Conservation (phyloP, 2,888 invertebrate genomes). For the Ophonus ardosiacus region DNA sequence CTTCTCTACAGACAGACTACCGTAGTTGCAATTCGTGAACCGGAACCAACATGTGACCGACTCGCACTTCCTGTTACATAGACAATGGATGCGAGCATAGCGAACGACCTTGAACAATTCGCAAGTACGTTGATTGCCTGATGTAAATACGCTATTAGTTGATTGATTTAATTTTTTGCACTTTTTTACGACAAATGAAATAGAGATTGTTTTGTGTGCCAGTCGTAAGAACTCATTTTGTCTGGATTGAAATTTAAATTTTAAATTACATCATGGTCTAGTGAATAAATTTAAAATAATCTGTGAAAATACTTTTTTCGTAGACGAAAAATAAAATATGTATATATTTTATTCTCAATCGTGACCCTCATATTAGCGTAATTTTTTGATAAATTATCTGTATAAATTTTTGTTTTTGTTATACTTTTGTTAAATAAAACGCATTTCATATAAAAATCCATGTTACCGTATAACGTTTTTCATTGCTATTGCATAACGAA, state of each 20-base stretch:
- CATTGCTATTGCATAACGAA: not conserved
- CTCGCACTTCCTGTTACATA: constrained; percentile 38
- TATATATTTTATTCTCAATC: no score
- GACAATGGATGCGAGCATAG: constrained; percentile 3
- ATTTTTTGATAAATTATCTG: no score
- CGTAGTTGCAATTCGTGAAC: constrained; percentile 31
- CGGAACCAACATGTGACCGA: constrained; percentile 45
- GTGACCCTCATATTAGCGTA: no score
- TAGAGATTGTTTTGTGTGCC: constrained; percentile 15
- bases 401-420: no score
- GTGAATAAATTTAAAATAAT: constrained; percentile 22
- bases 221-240: constrained; percentile 3
- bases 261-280: constrained; percentile 27
- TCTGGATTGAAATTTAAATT: constrained; percentile 41
- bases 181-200: not conserved
- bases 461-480: no score
- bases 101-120: constrained; percentile 2
- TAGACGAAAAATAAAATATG: no score
- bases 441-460: no score
- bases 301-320: no score
- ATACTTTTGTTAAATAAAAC: no score
- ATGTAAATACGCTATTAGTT: constrained; percentile 46
- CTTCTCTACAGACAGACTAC: not conserved
- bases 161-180: constrained; percentile 20
- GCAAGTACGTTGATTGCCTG: not conserved